These are phyloP conservation scores for Sminthurinus signatus DNA, from an alignment of 1,140 invertebrate species.

Conservation along the genomic window DNA sequence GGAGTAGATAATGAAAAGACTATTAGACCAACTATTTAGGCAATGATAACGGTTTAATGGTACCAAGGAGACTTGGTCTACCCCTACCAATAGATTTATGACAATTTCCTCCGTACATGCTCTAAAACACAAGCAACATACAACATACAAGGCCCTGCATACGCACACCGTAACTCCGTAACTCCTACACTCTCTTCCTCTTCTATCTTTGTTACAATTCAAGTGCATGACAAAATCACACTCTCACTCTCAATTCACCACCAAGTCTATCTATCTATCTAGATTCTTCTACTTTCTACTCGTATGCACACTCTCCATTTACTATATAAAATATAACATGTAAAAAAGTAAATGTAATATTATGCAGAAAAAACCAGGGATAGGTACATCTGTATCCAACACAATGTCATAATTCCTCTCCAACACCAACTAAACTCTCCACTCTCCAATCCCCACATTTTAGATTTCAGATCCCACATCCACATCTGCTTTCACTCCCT, in stretches of 20 bases:
- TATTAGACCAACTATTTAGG: slow-evolving; percentile 40
- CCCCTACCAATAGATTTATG: slow-evolving; percentile 33
- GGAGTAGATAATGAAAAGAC: slow-evolving; percentile 39
- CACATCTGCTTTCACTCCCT: neutral
- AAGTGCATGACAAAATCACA: neutral
- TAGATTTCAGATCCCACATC: neutral
- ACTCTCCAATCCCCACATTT: too few species aligned
- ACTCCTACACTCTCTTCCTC: slow-evolving; percentile 5
- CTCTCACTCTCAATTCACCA: too few species aligned
- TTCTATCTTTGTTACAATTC: neutral
- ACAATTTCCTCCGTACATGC: slow-evolving; percentile 26
- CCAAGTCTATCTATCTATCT: too few species aligned
- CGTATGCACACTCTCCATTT: too few species aligned
- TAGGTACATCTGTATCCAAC: too few species aligned
- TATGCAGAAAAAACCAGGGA: too few species aligned
- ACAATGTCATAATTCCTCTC: too few species aligned
- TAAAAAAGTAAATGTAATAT: too few species aligned
- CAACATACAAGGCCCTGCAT: slow-evolving; percentile 9
- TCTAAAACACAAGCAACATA: neutral
- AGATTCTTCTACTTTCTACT: too few species aligned
- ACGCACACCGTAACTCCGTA: slow-evolving; percentile 12
- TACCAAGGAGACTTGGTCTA: slow-evolving; percentile 27
- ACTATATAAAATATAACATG: too few species aligned
- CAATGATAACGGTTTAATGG: slow-evolving; percentile 42
- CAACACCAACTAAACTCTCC: too few species aligned